Percentiles rank a stretch among this genome's conserved stretches.
Conservation (phyloP, 2,113 vertebrate species). For the Hippotragus niger region DNA sequence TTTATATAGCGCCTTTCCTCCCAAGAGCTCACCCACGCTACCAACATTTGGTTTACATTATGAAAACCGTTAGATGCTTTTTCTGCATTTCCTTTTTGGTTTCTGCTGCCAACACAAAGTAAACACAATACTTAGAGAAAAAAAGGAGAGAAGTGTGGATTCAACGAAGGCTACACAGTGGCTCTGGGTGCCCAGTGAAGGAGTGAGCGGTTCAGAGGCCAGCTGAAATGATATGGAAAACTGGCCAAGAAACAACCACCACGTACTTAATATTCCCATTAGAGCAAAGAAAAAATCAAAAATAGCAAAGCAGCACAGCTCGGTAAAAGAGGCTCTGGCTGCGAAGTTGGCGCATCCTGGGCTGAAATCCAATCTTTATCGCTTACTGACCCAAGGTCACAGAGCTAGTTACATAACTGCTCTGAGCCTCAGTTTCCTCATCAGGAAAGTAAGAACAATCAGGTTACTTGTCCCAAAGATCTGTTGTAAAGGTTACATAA, state of each 20-base stretch:
- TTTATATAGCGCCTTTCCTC: constrained; percentile 69
- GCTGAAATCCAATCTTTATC: not conserved
- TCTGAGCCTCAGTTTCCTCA: constrained; percentile 25
- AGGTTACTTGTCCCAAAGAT: not conserved
- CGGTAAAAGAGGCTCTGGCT: not conserved
- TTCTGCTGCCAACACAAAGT: constrained; percentile 66
- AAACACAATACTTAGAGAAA: constrained; percentile 58
- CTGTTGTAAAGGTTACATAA: not conserved
- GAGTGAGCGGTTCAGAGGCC: not conserved
- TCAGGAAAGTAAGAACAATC: not conserved
- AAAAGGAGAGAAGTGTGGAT: not conserved
- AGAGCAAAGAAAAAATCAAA: not conserved
- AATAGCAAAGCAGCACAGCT: not conserved
- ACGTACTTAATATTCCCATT: not conserved
- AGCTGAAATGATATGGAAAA: not conserved
- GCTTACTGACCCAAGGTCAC: not conserved
- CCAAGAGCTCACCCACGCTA: constrained; percentile 68
- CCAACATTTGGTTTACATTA: constrained; percentile 77
- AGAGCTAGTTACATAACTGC: not conserved
- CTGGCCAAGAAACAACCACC: not conserved
- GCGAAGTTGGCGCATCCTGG: not conserved
- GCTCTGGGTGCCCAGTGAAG: not conserved
- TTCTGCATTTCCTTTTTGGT: constrained; percentile 72
- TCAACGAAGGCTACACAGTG: not conserved
- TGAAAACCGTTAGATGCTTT: constrained; percentile 71